These are phyloP conservation scores for Thymelicus sylvestris DNA, from an alignment of 2,888 invertebrate genomes.

Conservation along the genomic window DNA sequence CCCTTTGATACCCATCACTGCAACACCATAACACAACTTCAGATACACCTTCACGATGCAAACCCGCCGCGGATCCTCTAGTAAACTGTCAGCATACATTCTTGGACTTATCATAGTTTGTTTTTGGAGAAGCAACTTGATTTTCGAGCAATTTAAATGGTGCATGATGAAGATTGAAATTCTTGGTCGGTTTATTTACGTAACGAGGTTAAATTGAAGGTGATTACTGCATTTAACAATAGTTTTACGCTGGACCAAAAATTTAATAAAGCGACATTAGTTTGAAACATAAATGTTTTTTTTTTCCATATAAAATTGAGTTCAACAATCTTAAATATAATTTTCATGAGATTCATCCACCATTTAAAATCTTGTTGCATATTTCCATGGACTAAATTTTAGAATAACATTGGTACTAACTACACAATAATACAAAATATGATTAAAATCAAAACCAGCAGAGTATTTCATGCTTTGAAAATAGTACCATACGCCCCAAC, in stretches of 20 bases:
- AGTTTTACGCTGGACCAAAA: background rate
- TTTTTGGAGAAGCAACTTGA: background rate
- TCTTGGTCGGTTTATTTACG: too few relatives aligned
- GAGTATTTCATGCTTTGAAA: conserved; percentile 4
- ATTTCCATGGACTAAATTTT: background rate
- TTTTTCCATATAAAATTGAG: too few relatives aligned
- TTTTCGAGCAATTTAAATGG: background rate
- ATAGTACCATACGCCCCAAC: background rate
- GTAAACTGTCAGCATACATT: conserved; percentile 1
- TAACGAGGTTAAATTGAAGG: background rate
- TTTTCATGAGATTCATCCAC: background rate
- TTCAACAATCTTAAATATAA: background rate
- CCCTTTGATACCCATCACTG: conserved; percentile 99
- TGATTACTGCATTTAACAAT: background rate
- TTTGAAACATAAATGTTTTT: too few relatives aligned
- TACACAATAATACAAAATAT: background rate
- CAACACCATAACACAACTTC: conserved; percentile 77
- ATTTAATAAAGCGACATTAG: too few relatives aligned
- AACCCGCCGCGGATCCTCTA: conserved; percentile 20
- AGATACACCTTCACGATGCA: conserved; percentile 39
- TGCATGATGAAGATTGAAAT: background rate
- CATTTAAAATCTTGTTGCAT: conserved; percentile 17
- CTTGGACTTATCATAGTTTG: background rate
- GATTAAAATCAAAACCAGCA: background rate
- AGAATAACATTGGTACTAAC: background rate